Evolutionary conservation across 2,888 invertebrate species (phyloP), one percentile per base, ranked within the genome.

Genomic region (Netelia fuscicornis): DNA sequence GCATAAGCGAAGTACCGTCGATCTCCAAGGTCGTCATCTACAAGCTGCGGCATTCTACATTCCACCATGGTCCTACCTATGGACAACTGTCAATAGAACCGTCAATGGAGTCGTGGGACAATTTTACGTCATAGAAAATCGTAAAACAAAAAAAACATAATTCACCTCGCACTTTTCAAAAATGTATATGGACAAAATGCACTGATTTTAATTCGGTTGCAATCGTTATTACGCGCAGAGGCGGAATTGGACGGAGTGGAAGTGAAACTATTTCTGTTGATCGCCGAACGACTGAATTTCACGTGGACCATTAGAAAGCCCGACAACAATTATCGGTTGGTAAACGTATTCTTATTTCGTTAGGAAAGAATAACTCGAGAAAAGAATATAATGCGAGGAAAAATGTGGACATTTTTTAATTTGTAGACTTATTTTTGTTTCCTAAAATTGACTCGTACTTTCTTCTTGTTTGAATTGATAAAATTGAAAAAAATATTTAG

Each of bases 211-310:
- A 65, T 17, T 25, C 67, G 42, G 25, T 10, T n/a, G 25, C 58
- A 65, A 64, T 54, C 2, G 11, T 30, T 76, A 74, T 77, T 44
- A 70, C 48, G 23, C 20, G 5, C 70, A 91, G 92, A 89, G 42
- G 6, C n/a, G 0, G 92, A 92, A 81, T 83, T 86, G 30, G 92
- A 93, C 44, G 93, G 93, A n/a, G 86, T 92, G 54, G 93, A 93
- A 64, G 23, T 90, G 37, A 84, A 89, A 54, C 65, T 93, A 54
- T 92, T 93, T 77, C 20, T 90, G 67, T 67, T 91, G 11, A 87
- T 93, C 11, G 92, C 93, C 2, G 87, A 92, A 23, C 87, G 87
- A 65, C 68, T 93, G 37, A 93, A 93, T 86, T 93, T 93, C 37
- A 91, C 90, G 2, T 93, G 90, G 90, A 88, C 82, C 0, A 81